Percentiles rank a stretch among this genome's conserved stretches.
These are phyloP conservation scores for Anoplophora glabripennis DNA, from an alignment of 1,140 invertebrate species.

Conservation along the genomic window DNA sequence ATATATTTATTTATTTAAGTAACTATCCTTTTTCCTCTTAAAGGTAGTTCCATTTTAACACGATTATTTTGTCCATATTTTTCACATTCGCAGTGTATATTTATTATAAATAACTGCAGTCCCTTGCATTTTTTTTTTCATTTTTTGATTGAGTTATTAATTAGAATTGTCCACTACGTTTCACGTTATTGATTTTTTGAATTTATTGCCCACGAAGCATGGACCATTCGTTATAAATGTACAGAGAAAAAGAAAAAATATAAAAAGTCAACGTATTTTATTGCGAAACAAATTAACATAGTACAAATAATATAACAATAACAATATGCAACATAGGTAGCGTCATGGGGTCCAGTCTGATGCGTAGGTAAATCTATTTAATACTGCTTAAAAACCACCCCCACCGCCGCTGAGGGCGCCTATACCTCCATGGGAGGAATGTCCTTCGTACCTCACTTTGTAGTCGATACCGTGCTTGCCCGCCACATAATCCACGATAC, in stretches of 20 bases:
- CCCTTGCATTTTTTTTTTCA: no score
- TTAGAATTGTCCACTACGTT: no score
- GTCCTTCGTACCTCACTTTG: slow-evolving; percentile 56
- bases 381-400: slow-evolving; percentile 1
- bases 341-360: slow-evolving; percentile 8
- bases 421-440: slow-evolving; percentile 30
- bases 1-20: no score
- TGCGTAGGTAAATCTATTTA: slow-evolving; percentile 6
- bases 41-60: no score
- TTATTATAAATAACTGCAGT: no score
- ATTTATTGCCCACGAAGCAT: no score
- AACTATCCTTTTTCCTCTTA: no score
- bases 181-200: no score
- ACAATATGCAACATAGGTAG: slow-evolving; percentile 30
- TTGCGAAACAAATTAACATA: slow-evolving; percentile 24
- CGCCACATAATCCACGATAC: slow-evolving; percentile 50
- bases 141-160: no score
- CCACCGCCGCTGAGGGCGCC: slow-evolving; percentile 18
- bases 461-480: slow-evolving; percentile 65
- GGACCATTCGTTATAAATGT: no score
- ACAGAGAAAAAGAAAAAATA: background rate
- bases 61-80: no score
- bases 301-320: slow-evolving; percentile 21
- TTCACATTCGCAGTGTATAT: no score
- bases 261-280: slow-evolving; percentile 30